phyloP scores from a whole-genome alignment of 2,888 invertebrate species.

The Acanthococcus lagerstroemiae region DNA sequence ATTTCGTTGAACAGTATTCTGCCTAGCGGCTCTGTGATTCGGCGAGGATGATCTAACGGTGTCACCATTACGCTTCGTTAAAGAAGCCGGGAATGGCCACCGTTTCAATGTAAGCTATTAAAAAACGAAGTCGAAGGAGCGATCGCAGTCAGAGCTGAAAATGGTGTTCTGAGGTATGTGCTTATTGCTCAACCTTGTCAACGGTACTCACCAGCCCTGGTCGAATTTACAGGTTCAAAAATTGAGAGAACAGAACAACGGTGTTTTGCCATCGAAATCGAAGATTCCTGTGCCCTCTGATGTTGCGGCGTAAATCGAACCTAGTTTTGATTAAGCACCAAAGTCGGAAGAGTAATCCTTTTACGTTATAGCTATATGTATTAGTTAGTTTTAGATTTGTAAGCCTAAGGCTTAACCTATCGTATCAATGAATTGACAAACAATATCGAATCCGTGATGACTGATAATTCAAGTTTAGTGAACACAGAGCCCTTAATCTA shows the following conservation, averaged over 20 bases:
- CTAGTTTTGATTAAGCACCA: too few species aligned
- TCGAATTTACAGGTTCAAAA: neutral
- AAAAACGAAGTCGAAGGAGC: constrained; percentile 23
- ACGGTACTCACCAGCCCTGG: constrained; percentile 4
- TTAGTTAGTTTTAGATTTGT: too few species aligned
- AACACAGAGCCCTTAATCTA: too few species aligned
- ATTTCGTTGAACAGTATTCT: neutral
- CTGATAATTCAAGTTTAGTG: too few species aligned
- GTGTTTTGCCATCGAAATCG: constrained; percentile 1
- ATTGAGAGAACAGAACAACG: constrained; percentile 12
- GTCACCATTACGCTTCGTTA: constrained; percentile 20
- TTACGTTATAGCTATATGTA: too few species aligned
- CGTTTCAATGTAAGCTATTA: constrained; percentile 15
- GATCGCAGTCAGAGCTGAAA: neutral
- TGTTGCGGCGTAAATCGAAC: constrained; percentile 22
- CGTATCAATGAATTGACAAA: too few species aligned
- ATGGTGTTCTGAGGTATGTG: too few species aligned
- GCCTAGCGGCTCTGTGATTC: constrained; percentile 1
- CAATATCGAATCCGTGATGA: too few species aligned
- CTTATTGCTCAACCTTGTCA: constrained; percentile 13
- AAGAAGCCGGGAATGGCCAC: neutral
- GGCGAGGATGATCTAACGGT: constrained; percentile 5
- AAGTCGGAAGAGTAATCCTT: too few species aligned
- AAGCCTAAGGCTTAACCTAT: too few species aligned
- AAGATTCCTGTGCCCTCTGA: constrained; percentile 18